Evolutionary conservation across 2,113 vertebrate genomes (phyloP).

Genomic region (Alectura lathami): DNA sequence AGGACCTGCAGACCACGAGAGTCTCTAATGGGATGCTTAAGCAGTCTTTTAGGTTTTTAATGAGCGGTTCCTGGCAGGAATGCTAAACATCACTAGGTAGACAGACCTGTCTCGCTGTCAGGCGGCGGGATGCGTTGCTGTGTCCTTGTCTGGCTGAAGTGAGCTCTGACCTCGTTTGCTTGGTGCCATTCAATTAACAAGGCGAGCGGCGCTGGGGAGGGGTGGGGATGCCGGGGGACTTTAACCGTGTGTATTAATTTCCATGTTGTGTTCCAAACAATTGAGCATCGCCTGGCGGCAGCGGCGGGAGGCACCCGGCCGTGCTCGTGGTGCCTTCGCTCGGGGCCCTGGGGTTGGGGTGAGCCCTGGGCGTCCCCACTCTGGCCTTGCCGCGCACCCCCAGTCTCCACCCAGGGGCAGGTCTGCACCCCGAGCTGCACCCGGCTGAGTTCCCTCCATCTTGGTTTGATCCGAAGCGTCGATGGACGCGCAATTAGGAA

Average conservation of each 20-base stretch:
- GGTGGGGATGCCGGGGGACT: background rate
- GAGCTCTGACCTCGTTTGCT: constrained; percentile 71
- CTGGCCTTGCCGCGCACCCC: rapidly evolving
- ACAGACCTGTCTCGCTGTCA: constrained; percentile 22
- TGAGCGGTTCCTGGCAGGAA: constrained; percentile 62
- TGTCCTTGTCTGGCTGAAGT: constrained; percentile 68
- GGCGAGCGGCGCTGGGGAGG: background rate
- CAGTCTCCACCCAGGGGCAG: rapidly evolving
- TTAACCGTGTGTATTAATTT: constrained; percentile 34
- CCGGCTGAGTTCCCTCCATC: background rate
- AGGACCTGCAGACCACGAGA: background rate
- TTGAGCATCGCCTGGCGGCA: background rate
- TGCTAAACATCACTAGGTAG: constrained; percentile 42
- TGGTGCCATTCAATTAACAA: constrained; percentile 55
- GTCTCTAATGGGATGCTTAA: constrained; percentile 39
- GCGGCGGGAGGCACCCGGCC: background rate
- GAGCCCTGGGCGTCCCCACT: rapidly evolving
- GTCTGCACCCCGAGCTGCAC: rapidly evolving
- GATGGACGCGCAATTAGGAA: background rate
- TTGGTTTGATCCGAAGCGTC: background rate
- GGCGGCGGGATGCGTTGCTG: background rate
- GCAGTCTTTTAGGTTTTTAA: constrained; percentile 52
- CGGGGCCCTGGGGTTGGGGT: rapidly evolving
- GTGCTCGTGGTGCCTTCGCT: background rate
- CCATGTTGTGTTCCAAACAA: constrained; percentile 44